Percentiles rank a stretch among this genome's conserved stretches.
phyloP scores from a whole-genome alignment of 2,797 vertebrate genomes.

The Bradypus variegatus region DNA sequence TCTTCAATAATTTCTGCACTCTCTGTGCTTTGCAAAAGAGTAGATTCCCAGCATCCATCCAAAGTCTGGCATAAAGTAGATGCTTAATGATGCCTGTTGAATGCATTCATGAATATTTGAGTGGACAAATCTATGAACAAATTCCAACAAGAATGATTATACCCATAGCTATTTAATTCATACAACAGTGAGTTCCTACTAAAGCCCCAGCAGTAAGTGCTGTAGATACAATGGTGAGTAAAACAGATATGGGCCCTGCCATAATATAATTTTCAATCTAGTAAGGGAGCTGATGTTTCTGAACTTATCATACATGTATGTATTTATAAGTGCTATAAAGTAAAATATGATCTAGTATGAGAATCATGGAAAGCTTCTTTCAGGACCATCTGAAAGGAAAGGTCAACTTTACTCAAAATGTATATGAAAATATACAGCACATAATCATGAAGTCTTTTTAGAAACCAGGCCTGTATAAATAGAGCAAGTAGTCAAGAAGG shows the following conservation, averaged over 20 bases:
- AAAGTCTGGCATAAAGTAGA: not conserved
- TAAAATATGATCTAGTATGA: not conserved
- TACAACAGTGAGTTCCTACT: not conserved
- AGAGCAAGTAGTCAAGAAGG: not conserved
- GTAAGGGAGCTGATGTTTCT: not conserved
- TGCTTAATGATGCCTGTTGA: not conserved
- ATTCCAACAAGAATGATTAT: not conserved
- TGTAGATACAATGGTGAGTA: not conserved
- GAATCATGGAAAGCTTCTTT: not conserved
- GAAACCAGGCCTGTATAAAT: not conserved
- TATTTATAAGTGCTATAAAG: not conserved
- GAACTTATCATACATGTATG: not conserved
- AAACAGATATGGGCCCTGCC: not conserved
- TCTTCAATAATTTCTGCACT: slow-evolving; percentile 12
- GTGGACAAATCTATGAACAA: not conserved
- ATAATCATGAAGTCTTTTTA: not conserved
- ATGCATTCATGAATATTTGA: not conserved
- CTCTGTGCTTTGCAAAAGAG: not conserved
- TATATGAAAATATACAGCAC: not conserved
- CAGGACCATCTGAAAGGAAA: not conserved
- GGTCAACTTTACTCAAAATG: not conserved
- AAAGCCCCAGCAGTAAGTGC: not conserved
- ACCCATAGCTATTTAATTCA: not conserved
- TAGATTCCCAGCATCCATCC: not conserved
- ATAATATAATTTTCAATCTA: not conserved